Percentiles rank a stretch among this genome's conserved stretches.
phyloP scores from a whole-genome alignment of 2,113 vertebrate genomes.

The Engystomops pustulosus region DNA sequence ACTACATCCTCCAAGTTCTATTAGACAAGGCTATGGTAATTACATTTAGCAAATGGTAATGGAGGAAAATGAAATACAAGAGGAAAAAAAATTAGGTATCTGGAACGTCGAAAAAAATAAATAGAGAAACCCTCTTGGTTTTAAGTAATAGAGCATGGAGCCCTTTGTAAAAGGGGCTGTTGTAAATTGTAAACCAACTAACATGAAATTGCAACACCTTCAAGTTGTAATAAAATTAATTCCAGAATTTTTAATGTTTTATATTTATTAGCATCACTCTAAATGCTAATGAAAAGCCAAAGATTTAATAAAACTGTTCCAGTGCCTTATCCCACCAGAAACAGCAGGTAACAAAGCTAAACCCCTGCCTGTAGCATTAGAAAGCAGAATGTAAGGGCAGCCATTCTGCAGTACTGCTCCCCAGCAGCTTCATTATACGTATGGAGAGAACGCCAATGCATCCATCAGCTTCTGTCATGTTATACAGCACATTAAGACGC shows the following conservation, averaged over 20 bases:
- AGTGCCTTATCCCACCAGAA: neutral
- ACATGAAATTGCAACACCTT: too few species aligned
- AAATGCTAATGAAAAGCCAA: neutral
- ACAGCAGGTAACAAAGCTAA: conserved; percentile 16
- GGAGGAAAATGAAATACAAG: too few species aligned
- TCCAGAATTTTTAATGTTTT: neutral
- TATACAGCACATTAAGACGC: conserved; percentile 35
- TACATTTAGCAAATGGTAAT: too few species aligned
- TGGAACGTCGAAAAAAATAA: too few species aligned
- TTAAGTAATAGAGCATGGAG: too few species aligned
- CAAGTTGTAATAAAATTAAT: too few species aligned
- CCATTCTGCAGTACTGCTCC: neutral
- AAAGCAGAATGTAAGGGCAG: neutral
- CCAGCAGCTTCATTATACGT: neutral
- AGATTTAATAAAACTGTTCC: neutral
- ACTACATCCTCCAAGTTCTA: too few species aligned
- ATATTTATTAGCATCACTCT: neutral
- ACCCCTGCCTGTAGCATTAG: neutral
- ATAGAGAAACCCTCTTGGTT: too few species aligned
- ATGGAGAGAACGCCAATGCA: conserved; percentile 15
- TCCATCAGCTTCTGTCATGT: conserved; percentile 42
- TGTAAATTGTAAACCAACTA: too few species aligned
- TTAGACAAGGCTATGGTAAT: too few species aligned
- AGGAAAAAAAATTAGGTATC: too few species aligned
- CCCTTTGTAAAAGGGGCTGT: too few species aligned